Base-by-base conservation (phyloP, 2,888 invertebrate genomes). In the Saturnia pavonia region DNA sequence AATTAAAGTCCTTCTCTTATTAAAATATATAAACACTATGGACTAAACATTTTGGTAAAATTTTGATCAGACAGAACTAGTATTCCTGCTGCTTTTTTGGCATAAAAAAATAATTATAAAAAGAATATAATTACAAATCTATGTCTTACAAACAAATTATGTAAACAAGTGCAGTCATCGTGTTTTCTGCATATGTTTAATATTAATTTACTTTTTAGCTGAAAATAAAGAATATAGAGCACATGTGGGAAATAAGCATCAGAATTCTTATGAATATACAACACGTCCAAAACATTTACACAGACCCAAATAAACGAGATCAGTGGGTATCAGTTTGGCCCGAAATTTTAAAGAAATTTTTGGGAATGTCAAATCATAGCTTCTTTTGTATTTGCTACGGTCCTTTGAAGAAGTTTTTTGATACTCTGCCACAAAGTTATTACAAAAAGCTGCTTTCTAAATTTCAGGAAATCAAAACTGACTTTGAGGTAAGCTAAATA, bases 321-420 rank as follows among this genome's bases (percentile, higher is more conserved):
- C 91, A 95, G 72, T 95, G 95, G 82, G 91, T 95, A 70, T 95
- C 95, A 12, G 93, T 95, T 1, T 94, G 95, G 89, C 92, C 94
- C 0, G 96, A 96, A 86, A 88, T 97, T 0, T 81, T 97, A 0
- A 96, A 96, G 81, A 96, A 94, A 78, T 70, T 96, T 25, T 86
- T 95, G 3, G 95, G 95, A n/a, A 80, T 92, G 71, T 97, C 97
- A 0, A 88, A 95, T 11, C 95, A 96, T 79, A 96, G 95, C n/a
- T 90, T 96, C 27, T 94, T 96, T 0, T 95, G 96, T 42, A 94
- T 97, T 0, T 83, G 90, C 1, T 95, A 96, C 69, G 96, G 96
- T 0, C 94, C 96, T 2, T 72, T 95, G 71, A 95, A 95, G 79
- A 95, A 95, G 80, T 90, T 96, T 73, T 94, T 94, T 79, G 94